A percentile compares a stretch with the other conserved stretches of the same genome.
Conservation (phyloP, 2,797 vertebrate genomes). For the Sebastes wilsoni region DNA sequence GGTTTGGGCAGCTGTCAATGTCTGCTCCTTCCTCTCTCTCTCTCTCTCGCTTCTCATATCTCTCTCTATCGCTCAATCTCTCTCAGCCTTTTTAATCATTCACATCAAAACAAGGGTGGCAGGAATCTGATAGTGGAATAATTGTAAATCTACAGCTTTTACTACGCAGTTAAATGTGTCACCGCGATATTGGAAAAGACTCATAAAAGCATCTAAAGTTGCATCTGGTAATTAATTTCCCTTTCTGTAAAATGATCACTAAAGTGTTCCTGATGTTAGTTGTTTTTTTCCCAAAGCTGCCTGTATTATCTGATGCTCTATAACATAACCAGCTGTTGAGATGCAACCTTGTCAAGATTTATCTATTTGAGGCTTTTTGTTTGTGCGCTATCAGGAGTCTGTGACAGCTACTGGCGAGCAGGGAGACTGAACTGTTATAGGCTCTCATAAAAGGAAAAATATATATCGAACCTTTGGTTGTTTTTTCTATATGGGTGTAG, state of each 20-base stretch:
- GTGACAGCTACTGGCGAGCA: slow-evolving; percentile 3
- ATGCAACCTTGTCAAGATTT: slow-evolving; percentile 39
- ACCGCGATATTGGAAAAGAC: background rate
- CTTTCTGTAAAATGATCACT: background rate
- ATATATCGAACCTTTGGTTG: slow-evolving; percentile 8
- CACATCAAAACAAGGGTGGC: slow-evolving; percentile 37
- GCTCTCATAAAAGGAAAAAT: slow-evolving; percentile 13
- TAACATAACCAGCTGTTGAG: slow-evolving; percentile 26
- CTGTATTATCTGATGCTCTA: slow-evolving; percentile 25
- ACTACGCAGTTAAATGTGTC: slow-evolving; percentile 1
- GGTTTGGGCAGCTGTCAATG: slow-evolving; percentile 54
- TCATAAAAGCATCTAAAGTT: background rate
- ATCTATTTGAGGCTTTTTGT: slow-evolving; percentile 34
- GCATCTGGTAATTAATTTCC: background rate
- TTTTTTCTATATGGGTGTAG: slow-evolving; percentile 1
- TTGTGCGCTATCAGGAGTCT: slow-evolving; percentile 18
- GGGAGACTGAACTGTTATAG: background rate
- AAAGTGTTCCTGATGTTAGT: background rate
- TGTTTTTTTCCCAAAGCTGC: background rate
- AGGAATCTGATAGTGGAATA: slow-evolving; percentile 21
- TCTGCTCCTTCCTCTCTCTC: slow-evolving; percentile 1
- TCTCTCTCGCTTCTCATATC: background rate
- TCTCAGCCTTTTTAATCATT: slow-evolving; percentile 31
- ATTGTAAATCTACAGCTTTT: slow-evolving; percentile 10
- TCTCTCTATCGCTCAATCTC: slow-evolving; percentile 5